A percentile compares a stretch with the other conserved stretches of the same genome.
These are phyloP conservation scores for Leucophenga varia DNA, from an alignment of 1,140 invertebrate species.

Conservation along the genomic window DNA sequence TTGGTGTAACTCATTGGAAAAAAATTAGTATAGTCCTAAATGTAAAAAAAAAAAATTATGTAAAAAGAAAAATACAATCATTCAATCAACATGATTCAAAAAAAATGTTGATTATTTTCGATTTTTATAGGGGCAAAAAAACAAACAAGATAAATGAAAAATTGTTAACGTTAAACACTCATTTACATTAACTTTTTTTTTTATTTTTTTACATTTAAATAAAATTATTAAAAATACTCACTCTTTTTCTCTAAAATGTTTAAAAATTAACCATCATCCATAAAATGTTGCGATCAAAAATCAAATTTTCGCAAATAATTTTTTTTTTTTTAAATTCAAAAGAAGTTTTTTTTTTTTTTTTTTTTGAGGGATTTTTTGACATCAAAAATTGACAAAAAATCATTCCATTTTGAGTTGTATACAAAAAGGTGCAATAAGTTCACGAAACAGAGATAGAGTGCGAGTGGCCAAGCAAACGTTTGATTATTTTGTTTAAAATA, in stretches of 20 bases:
- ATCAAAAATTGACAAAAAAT: conserved; percentile 50
- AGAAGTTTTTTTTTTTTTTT: too few relatives aligned
- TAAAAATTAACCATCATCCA: conserved; percentile 48
- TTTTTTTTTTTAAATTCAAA: conserved; percentile 17
- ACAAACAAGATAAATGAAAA: conserved; percentile 12
- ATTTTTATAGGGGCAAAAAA: conserved; percentile 17
- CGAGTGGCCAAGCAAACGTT: conserved; percentile 53
- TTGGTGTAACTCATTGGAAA: conserved; percentile 9
- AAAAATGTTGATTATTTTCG: conserved; percentile 34
- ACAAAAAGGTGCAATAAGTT: conserved; percentile 50
- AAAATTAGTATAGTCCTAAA: conserved; percentile 9
- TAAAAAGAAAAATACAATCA: conserved; percentile 39
- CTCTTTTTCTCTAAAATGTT: conserved; percentile 55
- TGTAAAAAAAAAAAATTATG: conserved; percentile 42
- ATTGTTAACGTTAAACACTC: too few relatives aligned
- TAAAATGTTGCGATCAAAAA: conserved; percentile 54
- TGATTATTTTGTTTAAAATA: conserved; percentile 15
- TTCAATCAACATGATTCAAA: too few relatives aligned
- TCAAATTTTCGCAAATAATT: conserved; percentile 51
- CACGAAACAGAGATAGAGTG: conserved; percentile 46
- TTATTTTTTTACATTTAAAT: too few relatives aligned
- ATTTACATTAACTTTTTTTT: too few relatives aligned
- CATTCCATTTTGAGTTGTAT: conserved; percentile 50
- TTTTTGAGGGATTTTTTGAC: conserved; percentile 38
- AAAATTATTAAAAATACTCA: conserved; percentile 39